Percentiles rank a stretch among this genome's conserved stretches.
Evolutionary conservation across 2,888 invertebrate species (phyloP).

Genomic region (Eupelmus urozonus): DNA sequence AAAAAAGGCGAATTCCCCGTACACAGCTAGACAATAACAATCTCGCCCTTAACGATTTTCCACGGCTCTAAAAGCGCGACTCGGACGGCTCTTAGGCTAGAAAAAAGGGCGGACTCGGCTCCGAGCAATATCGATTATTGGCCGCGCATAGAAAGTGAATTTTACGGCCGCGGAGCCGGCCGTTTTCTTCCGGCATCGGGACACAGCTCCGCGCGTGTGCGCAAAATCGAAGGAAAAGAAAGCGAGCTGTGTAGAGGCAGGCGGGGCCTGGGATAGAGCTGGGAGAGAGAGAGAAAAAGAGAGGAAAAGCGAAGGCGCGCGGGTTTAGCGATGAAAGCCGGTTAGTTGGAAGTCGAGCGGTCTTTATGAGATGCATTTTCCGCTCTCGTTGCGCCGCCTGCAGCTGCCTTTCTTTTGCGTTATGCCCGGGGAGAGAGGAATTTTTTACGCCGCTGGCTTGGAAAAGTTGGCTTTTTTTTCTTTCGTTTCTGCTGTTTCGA

Average conservation of each 20-base stretch:
- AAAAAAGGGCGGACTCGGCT: no score
- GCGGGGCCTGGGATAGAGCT: neutral
- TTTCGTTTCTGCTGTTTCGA: no score
- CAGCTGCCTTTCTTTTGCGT: no score
- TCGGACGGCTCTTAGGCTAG: no score
- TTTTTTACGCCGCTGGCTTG: no score
- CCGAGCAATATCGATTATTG: neutral
- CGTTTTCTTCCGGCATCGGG: constrained; percentile 27
- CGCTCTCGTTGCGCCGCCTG: neutral
- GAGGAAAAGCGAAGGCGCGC: neutral
- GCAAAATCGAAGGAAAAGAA: constrained; percentile 4
- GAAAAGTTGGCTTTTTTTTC: no score
- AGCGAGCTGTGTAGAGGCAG: neutral
- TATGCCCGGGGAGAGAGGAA: no score
- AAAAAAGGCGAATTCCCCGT: neutral
- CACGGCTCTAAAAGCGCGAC: neutral
- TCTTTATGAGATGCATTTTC: constrained; percentile 17
- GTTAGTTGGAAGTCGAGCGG: neutral
- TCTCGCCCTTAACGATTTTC: constrained; percentile 10
- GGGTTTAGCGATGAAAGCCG: constrained; percentile 2
- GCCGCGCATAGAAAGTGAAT: constrained; percentile 33
- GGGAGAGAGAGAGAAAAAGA: no score
- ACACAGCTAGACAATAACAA: no score
- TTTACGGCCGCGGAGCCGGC: constrained; percentile 11
- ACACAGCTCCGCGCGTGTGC: neutral